These are phyloP conservation scores for Leptinotarsa juncta DNA, from an alignment of 2,888 invertebrate genomes.

Conservation along the genomic window DNA sequence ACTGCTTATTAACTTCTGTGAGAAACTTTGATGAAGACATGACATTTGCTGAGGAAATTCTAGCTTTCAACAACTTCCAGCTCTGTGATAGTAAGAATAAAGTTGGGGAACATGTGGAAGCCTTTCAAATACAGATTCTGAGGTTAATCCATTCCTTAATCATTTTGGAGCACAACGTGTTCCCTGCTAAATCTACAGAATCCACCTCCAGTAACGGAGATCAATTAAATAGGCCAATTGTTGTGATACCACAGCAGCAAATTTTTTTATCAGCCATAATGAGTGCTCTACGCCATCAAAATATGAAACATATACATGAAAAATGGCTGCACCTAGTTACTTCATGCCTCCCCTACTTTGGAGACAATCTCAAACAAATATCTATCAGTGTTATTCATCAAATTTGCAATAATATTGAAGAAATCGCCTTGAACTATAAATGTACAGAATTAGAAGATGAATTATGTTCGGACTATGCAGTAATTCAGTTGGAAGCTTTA, in stretches of 20 bases:
- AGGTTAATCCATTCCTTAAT: conserved; percentile 79
- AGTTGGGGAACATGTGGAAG: conserved; percentile 74
- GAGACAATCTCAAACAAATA: conserved; percentile 79
- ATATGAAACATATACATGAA: conserved; percentile 79
- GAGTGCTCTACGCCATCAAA: conserved; percentile 79
- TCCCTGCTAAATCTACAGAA: conserved; percentile 44
- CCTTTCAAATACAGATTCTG: conserved; percentile 76
- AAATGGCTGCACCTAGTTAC: conserved; percentile 87
- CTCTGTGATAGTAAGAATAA: conserved; percentile 70
- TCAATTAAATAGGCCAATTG: conserved; percentile 72
- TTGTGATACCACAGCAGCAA: conserved; percentile 81
- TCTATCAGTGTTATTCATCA: conserved; percentile 84
- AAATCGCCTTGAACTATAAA: conserved; percentile 63
- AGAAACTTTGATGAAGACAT: conserved; percentile 71
- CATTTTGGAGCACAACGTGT: conserved; percentile 80
- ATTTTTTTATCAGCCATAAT: conserved; percentile 85
- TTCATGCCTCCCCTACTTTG: conserved; percentile 83
- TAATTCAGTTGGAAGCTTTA: conserved; percentile 81
- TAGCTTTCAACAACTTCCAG: conserved; percentile 78
- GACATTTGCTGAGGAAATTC: conserved; percentile 80
- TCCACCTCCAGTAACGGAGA: conserved; percentile 57
- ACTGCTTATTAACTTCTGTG: conserved; percentile 83
- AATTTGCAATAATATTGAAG: conserved; percentile 81
- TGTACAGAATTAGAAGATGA: conserved; percentile 66
- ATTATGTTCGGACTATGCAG: conserved; percentile 80